These are phyloP conservation scores for Heliopora coerulea DNA, from an alignment of 92 coral and sea anemone species.

Conservation along the genomic window DNA sequence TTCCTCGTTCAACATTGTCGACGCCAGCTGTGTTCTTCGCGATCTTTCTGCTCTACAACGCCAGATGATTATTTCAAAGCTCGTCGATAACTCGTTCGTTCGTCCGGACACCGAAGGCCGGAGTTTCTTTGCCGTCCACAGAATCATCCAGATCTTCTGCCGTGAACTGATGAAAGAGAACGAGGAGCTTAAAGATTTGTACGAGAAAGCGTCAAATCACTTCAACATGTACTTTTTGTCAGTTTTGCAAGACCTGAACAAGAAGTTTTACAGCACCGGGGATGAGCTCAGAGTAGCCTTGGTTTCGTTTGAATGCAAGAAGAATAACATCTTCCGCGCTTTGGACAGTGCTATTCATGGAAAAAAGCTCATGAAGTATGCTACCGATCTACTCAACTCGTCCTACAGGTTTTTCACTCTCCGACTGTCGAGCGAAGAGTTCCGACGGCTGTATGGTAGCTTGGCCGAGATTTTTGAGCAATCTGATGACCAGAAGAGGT, in stretches of 20 bases:
- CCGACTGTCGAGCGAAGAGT: slow-evolving; percentile 74
- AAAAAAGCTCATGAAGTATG: slow-evolving; percentile 54
- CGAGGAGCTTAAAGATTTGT: slow-evolving; percentile 39
- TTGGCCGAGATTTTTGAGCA: slow-evolving; percentile 66
- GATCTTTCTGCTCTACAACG: slow-evolving; percentile 70
- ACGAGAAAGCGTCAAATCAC: slow-evolving; percentile 62
- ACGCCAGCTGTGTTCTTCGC: slow-evolving; percentile 70
- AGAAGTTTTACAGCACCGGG: slow-evolving; percentile 51
- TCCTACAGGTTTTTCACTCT: slow-evolving; percentile 66
- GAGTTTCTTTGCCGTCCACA: slow-evolving; percentile 69
- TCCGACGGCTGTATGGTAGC: slow-evolving; percentile 62
- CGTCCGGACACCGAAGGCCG: slow-evolving; percentile 70
- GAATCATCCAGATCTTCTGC: slow-evolving; percentile 87
- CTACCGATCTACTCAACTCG: slow-evolving; percentile 37
- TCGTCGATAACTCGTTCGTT: slow-evolving; percentile 87
- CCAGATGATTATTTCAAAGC: slow-evolving; percentile 66
- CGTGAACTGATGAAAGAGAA: slow-evolving; percentile 55
- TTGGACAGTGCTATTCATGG: slow-evolving; percentile 65
- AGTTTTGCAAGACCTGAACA: slow-evolving; percentile 63
- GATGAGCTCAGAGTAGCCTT: slow-evolving; percentile 53
- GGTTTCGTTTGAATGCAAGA: slow-evolving; percentile 65
- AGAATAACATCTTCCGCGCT: slow-evolving; percentile 83
- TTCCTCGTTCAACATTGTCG: slow-evolving; percentile 66
- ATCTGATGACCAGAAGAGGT: slow-evolving; percentile 62
- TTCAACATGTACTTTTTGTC: slow-evolving; percentile 78